A percentile compares a stretch with the other conserved stretches of the same genome.
phyloP scores from a whole-genome alignment of 2,888 invertebrate genomes.

The Ectemnius continuus region DNA sequence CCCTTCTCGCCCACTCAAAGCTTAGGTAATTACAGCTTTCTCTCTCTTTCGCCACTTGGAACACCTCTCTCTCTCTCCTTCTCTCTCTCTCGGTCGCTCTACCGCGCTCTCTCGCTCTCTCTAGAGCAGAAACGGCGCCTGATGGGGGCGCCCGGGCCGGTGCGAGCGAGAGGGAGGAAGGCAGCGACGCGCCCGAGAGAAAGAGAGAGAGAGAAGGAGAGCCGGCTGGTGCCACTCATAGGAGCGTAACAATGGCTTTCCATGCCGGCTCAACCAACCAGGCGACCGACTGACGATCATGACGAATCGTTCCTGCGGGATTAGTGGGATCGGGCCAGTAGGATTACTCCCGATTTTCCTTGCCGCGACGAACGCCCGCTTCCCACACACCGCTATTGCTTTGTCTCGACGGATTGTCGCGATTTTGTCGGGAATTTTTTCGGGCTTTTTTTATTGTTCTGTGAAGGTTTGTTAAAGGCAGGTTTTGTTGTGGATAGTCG shows the following conservation, averaged over 20 bases:
- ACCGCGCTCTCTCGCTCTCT: not conserved
- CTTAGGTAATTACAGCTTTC: conserved; percentile 8
- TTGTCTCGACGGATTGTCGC: too few relatives aligned
- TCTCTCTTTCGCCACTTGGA: not conserved
- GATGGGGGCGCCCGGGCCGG: conserved; percentile 3
- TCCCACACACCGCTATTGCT: too few relatives aligned
- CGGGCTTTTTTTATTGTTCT: too few relatives aligned
- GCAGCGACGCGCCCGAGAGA: conserved; percentile 14
- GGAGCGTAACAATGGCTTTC: conserved; percentile 71
- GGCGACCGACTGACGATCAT: conserved; percentile 62
- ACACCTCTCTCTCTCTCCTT: not conserved
- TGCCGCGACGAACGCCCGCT: too few relatives aligned
- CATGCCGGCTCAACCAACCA: conserved; percentile 66
- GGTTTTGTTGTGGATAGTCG: too few relatives aligned
- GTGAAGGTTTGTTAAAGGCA: too few relatives aligned
- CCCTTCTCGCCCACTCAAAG: conserved; percentile 21
- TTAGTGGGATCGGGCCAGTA: conserved; percentile 42
- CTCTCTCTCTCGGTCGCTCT: conserved; percentile 8
- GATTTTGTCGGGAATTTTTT: too few relatives aligned
- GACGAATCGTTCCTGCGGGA: conserved; percentile 60
- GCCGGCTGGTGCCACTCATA: conserved; percentile 59
- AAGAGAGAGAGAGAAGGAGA: conserved; percentile 32
- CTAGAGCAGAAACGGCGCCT: not conserved
- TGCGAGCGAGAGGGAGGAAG: conserved; percentile 33
- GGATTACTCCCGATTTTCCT: conserved; percentile 36